Evolutionary conservation across 92 coral and sea anemone species (phyloP), one percentile per base, ranked within the genome.

Genomic region (Porites rus): DNA sequence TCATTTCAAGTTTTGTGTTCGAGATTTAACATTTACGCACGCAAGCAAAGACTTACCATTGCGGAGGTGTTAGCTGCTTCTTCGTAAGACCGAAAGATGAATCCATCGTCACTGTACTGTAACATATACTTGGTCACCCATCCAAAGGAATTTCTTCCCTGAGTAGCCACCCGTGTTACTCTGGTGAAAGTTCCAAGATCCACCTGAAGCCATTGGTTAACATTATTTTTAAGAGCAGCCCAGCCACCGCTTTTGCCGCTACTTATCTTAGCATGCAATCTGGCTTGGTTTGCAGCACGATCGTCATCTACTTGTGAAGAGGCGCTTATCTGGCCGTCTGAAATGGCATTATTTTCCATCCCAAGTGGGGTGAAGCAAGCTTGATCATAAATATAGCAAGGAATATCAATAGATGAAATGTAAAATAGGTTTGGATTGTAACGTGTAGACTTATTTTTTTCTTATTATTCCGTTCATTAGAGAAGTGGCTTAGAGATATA

Each of bases 331-430:
- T 64, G 68, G 46, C 2, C 53, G 50, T 77, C 71, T 10, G 71
- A 64, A 56, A 77, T 77, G 17, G 54, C 70, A 16, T 19, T 14
- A 19, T 18, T 77, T 46, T 77, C 82, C 82, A 77, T 69, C 2
- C 86, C 86, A 51, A 81, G 86, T 17, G 86, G 77, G 19, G 28
- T 18, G 19, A 74, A 51, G 62, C 78, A 74, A 12, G 62, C 78
- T 74, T 11, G 0, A 46, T 51, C 1, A 8, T 62, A 14, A 56
- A 10, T 12, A 56, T 10, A 11, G 1, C 20, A 38, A 38, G 46
- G 46, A 38, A 38, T 38, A 38, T 38, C 46, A 38, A 38, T 38
- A 38, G 46, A 38, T 38, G 46, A 38, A 38, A 38, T 38, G 46
- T 38, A 38, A 4, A 38, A 38, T 38, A 38, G 46, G 46, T 38